These are phyloP conservation scores for Miniopterus natalensis DNA, from an alignment of 2,113 vertebrate species.

Conservation along the genomic window DNA sequence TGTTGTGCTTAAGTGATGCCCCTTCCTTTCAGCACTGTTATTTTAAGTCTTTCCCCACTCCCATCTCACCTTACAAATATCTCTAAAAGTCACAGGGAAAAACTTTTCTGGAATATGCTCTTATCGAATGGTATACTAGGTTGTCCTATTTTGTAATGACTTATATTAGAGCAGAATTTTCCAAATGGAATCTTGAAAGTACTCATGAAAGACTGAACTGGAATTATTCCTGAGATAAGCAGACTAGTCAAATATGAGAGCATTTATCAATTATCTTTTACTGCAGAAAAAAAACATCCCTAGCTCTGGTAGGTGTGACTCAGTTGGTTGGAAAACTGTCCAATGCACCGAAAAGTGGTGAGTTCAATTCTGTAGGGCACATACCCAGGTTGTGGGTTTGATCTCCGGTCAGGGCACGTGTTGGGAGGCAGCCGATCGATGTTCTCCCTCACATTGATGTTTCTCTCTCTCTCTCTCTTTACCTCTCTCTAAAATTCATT, in stretches of 20 bases:
- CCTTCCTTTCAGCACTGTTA: constrained; percentile 54
- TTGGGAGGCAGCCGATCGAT: no score
- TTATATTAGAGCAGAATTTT: constrained; percentile 63
- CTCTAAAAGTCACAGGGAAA: constrained; percentile 58
- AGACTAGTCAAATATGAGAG: neutral
- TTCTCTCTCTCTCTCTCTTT: no score
- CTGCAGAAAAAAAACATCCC: neutral
- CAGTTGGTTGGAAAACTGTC: no score
- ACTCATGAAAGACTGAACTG: neutral
- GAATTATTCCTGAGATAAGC: neutral
- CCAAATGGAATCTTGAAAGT: neutral
- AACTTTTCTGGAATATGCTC: constrained; percentile 70
- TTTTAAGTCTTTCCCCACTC: constrained; percentile 66
- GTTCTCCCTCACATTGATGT: no score
- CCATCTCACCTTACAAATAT: constrained; percentile 62
- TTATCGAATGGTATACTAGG: constrained; percentile 52
- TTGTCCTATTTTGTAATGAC: constrained; percentile 67
- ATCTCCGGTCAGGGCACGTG: no score
- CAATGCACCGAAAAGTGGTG: no score
- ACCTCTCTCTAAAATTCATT: no score
- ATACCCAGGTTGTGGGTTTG: no score
- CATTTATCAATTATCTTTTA: neutral
- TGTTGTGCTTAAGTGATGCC: constrained; percentile 60
- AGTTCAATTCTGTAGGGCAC: no score
- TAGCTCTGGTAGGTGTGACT: no score